Percentiles rank a stretch among this genome's conserved stretches.
phyloP scores from a whole-genome alignment of 2,797 vertebrate species.

The Thunnus albacares region DNA sequence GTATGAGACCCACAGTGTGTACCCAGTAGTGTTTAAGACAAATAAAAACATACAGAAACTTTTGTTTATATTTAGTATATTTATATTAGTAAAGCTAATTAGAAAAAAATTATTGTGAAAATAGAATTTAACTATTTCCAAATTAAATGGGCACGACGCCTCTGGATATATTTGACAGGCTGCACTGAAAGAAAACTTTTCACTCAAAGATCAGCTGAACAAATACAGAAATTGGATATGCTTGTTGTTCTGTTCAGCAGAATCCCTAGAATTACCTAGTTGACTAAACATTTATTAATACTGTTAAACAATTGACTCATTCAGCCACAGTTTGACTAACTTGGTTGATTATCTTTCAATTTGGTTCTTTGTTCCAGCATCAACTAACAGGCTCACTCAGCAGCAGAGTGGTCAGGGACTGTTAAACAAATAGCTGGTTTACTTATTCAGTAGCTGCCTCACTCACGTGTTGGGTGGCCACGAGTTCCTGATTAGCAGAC shows the following conservation, averaged over 20 bases:
- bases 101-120: not conserved
- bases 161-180: not conserved
- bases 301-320: not conserved
- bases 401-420: not conserved
- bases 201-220: not conserved
- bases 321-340: not conserved
- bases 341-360: constrained; percentile 6
- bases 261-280: not conserved
- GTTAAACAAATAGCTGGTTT: constrained; percentile 9
- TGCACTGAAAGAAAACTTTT: not conserved
- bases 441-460: not conserved
- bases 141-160: not conserved
- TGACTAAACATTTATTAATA: not conserved
- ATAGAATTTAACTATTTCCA: not conserved
- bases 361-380: not conserved
- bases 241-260: not conserved
- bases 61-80: too few relatives aligned
- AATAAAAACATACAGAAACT: too few relatives aligned
- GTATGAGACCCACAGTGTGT: too few relatives aligned
- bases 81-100: not conserved
- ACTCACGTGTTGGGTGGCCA: not conserved
- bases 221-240: not conserved
- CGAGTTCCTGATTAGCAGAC: not conserved
- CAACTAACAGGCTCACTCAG: not conserved
- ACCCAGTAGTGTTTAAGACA: too few relatives aligned